Evolutionary conservation across 2,797 vertebrate species (phyloP), one percentile per base, ranked within the genome.

Genomic region (Rhinophrynus dorsalis): DNA sequence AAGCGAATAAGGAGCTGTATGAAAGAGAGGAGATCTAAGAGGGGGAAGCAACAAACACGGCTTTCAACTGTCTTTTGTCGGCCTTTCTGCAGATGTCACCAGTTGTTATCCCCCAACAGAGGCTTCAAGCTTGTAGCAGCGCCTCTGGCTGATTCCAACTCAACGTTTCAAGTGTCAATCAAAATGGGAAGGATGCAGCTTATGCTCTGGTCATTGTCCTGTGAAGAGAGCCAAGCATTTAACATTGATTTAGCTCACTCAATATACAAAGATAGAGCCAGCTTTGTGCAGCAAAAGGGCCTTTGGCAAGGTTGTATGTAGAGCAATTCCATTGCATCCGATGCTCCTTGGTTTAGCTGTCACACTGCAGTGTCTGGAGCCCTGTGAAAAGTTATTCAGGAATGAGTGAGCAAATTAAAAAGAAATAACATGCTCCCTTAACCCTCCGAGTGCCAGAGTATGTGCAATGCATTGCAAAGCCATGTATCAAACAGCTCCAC

Each of bases 101-200:
- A 96, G 94, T 93, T 96, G 96, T 95, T 96, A 94, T 93, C 92
- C 96, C 91, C 95, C n/a, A 95, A 94, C 90, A 94, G 93, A 95
- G 94, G 90, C 91, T 92, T 94, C 93, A 89, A 92, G 95, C 94
- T 93, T 89, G 92, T 95, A 96, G 94, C 94, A 90, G 93, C 81
- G 96, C 95, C 96, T 92, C 94, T 94, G 95, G 96, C 95, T 97
- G 89, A 90, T 92, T 97, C 93, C 93, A 90, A 89, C 85, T 90
- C 93, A 92, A 95, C 92, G 95, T 98, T 98, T 98, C 95, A 98
- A 98, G 96, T 98, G 96, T 97, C 96, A 98, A 97, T 98, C 96
- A 98, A 91, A 92, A 89, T n/a, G 84, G 91, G 92, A 92, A 90
- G 92, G 91, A 94, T 82, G 86, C 88, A 84, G 89, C 92, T 91